phyloP scores from a whole-genome alignment of 2,888 invertebrate species.

The Pilophorus perplexus region DNA sequence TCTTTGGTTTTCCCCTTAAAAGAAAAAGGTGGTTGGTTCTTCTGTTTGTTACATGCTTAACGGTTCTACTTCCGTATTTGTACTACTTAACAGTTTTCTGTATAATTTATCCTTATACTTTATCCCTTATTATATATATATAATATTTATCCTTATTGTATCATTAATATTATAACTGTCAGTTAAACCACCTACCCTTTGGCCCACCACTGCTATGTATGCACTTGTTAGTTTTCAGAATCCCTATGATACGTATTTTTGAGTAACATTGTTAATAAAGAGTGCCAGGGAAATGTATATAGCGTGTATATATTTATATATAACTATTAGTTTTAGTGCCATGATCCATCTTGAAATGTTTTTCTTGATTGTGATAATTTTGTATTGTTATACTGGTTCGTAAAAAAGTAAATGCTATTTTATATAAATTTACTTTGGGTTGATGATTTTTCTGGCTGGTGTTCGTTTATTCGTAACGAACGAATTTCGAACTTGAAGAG shows the following conservation, averaged over 20 bases:
- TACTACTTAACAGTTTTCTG: too few species aligned
- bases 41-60: too few species aligned
- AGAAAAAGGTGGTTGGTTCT: too few species aligned
- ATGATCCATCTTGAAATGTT: constrained; percentile 36
- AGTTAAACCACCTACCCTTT: too few species aligned
- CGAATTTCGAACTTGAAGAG: background rate
- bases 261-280: constrained; percentile 29
- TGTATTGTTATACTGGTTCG: constrained; percentile 29
- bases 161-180: too few species aligned
- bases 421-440: constrained; percentile 10
- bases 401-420: constrained; percentile 29
- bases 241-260: constrained; percentile 27
- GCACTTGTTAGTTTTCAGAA: constrained; percentile 29
- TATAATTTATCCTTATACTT: too few species aligned
- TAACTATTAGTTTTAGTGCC: constrained; percentile 39
- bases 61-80: too few species aligned
- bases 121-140: too few species aligned
- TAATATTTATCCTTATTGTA: too few species aligned
- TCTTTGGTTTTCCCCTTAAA: too few species aligned
- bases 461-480: background rate
- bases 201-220: too few species aligned
- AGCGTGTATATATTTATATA: constrained; percentile 36
- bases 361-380: constrained; percentile 42
- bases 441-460: background rate
- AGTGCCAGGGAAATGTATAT: constrained; percentile 16